Evolutionary conservation across 2,113 vertebrate genomes (phyloP).

Genomic region (Dissostichus mawsoni): DNA sequence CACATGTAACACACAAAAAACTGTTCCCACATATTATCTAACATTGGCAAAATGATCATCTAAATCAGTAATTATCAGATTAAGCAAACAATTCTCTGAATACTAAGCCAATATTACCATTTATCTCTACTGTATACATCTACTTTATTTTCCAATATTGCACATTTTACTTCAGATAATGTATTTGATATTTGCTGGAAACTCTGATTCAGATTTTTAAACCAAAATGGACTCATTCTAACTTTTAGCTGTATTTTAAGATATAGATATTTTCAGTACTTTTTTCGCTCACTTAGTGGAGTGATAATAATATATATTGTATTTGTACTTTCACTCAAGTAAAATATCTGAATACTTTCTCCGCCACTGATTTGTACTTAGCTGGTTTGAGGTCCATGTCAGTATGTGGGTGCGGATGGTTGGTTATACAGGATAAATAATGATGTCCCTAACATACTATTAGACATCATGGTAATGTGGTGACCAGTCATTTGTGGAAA

Average conservation of each 20-base stretch:
- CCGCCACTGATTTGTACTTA: neutral
- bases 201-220: neutral
- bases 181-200: neutral
- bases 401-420: neutral
- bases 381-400: neutral
- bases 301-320: no score
- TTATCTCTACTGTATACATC: neutral
- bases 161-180: neutral
- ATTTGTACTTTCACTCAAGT: no score
- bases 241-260: neutral
- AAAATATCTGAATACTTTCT: neutral
- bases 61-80: neutral
- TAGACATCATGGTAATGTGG: neutral
- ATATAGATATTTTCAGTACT: neutral
- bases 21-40: neutral
- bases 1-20: no score
- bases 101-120: neutral
- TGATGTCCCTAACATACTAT: constrained; percentile 3
- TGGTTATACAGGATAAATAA: neutral
- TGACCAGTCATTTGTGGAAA: constrained; percentile 9
- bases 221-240: neutral
- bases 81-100: neutral
- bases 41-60: neutral
- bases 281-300: no score
- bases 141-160: neutral